Evolutionary conservation across 2,888 invertebrate species (phyloP), one percentile per base, ranked within the genome.

Genomic region (Pocota personata): DNA sequence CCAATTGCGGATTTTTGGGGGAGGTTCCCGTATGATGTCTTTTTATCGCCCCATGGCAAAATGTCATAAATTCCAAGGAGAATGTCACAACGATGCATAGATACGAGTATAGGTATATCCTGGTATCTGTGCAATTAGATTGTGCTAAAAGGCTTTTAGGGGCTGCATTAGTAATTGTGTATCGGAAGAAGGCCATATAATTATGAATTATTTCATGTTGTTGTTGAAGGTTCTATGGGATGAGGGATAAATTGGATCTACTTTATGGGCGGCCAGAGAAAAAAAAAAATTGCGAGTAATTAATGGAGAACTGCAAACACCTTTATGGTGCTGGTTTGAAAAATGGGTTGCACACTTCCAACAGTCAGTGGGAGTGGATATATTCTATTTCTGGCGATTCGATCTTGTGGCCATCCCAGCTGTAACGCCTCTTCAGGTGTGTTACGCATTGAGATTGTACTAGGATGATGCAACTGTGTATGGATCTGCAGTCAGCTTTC

Each of bases 111-210:
- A 24, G 14, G 60, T 35, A 19, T 27, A 10, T 48, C 1, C 19
- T 27, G 24, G 16, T 35, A 27, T 40, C 14, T 50, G 14, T 57
- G 64, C 76, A 50, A 64, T 71, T 72, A 62, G 66, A 60, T 72
- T 82, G 66, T 32, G 82, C 76, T 86, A 86, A 86, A 72, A 86
- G 82, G 80, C 80, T 73, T 55, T 79, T 75, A 79, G 50, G 64
- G 48, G 69, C 30, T 64, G 80, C 14, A 82, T 64, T 82, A 71
- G 77, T 43, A 57, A 66, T 58, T 52, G 30, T 72, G 40, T 19
- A 50, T 58, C 19, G 80, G 30, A 52, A 21, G 43, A 32, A 66
- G 46, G 75, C 58, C 72, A 66, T 80, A 86, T 80, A 86, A 80
- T 86, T 86, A 80, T 62, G 30, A 86, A 67, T 86, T 79, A 84